Base-by-base conservation (phyloP, 2,888 invertebrate genomes). In the Hyppa rectilinea region DNA sequence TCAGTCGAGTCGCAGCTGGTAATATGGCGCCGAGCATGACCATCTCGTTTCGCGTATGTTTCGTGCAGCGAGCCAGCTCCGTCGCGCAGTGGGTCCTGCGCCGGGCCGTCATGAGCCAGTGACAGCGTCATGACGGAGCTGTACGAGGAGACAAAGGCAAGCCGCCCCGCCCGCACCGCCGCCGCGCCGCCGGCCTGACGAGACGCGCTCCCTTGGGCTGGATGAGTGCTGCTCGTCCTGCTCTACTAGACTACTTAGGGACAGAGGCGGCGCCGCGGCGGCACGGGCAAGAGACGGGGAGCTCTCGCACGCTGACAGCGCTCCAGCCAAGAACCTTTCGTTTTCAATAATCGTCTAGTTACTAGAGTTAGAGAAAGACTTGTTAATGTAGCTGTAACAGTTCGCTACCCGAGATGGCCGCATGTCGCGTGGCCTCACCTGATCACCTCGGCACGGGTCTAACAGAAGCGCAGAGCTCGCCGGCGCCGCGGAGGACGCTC, bases 101-200 rank as follows among this genome's bases (percentile, higher is more conserved):
- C 60, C 23, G 10, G 29, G 17, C 34, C 20, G 10, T 14, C 14
- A 9, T 31, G 9, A 17, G 17, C 36, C 29, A 23, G n/a, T 23
- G 26, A 20, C 26, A 45, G 65, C 26, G n/a, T 10, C 43, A 65
- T 65, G 65, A 34, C 64, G n/a, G 36, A 65, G 66, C n/a, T 36
- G 20, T 12, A n/a, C 36, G 26, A 65, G 20, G 45, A 65, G 26
- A 45, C 65, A 26, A 47, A 65, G 66, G 36, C 66, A 65, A 65
- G 36, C 6, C 34, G n/a, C 23, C 7, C 52, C 50, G 29, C 20
- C 26, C 20, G 31, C 52, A 12, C 20, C 49, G 7, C 49, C 49
- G 23, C 31, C n/a, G 2, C 31, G n/a, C 12, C 20, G 29, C 10
- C 53, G n/a, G 34, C 10, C 12, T 17, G 23, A 17, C 23, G 50